A percentile compares a stretch with the other conserved stretches of the same genome.
Evolutionary conservation across 1,140 invertebrate genomes (phyloP).

Genomic region (Heliconius eleuchia): DNA sequence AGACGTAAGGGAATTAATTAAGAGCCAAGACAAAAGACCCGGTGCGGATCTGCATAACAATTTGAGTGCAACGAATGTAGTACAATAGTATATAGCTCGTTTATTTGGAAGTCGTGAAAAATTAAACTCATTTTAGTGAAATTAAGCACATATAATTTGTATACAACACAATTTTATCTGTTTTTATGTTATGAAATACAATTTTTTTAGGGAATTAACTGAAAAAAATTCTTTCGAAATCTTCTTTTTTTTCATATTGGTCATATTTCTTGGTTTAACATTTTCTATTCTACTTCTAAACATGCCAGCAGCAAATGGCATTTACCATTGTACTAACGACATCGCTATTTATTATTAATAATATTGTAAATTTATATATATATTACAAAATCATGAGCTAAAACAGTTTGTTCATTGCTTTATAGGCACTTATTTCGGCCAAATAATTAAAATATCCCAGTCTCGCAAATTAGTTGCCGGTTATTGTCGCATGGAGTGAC

Average conservation of each 20-base stretch:
- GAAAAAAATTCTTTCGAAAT: too few species aligned
- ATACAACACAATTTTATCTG: too few species aligned
- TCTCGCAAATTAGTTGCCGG: conserved; percentile 32
- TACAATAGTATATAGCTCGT: conserved; percentile 3
- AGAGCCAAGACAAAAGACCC: conserved; percentile 38
- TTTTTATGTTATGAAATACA: too few species aligned
- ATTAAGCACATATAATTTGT: too few species aligned
- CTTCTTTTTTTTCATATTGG: too few species aligned
- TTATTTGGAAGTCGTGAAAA: neutral
- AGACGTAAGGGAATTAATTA: conserved; percentile 39
- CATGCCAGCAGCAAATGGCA: too few species aligned
- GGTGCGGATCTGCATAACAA: conserved; percentile 30
- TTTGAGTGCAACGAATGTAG: conserved; percentile 24
- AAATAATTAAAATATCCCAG: conserved; percentile 24
- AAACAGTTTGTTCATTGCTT: neutral
- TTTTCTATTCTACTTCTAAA: too few species aligned
- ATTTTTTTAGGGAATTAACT: too few species aligned
- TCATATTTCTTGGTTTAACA: too few species aligned
- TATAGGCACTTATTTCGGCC: neutral
- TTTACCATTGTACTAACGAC: too few species aligned
- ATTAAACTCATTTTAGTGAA: too few species aligned
- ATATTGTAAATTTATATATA: neutral
- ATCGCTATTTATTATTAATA: too few species aligned
- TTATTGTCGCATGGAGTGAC: conserved; percentile 50
- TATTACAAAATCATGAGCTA: neutral